Base-by-base conservation (phyloP, 2,888 invertebrate species). In the Tolmerus cingulatus region DNA sequence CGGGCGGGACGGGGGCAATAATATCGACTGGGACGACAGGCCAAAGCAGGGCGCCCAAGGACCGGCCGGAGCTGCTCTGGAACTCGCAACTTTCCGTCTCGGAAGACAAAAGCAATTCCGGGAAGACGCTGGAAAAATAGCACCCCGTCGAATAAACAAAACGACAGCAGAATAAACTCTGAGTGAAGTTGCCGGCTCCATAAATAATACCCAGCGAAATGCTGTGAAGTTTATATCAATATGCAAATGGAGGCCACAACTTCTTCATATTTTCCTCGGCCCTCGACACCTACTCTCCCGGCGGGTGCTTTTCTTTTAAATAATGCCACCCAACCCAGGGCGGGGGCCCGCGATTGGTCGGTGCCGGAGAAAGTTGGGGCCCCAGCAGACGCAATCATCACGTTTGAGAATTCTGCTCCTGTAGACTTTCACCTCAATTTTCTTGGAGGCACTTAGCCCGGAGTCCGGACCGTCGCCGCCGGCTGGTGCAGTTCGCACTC, bases 151-250 rank as follows among this genome's bases (percentile, higher is more conserved):
- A 79, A 79, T 78, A 79, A 79, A 82, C 55, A 82, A 82, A 82
- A 82, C 66, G 82, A 82, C 82, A 57, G 30, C 66, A 82, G 82
- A 82, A 82, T 82, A 81, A 51, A 81, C 81, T 81, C 55, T 81
- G 81, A 55, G 27, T 81, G 82, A 82, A 82, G 57, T 82, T 57
- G 57, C 66, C 37, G 82, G 82, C 55, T 74, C 34, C 85, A 74
- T 85, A 85, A 85, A 85, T 85, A 85, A 85, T 46, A 85, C 43
- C 46, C 9, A 57, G 79, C 46, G 85, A 85, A 85, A 85, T 85
- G 43, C 46, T 85, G 74, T 74, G 46, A 85, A 85, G 30, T 85
- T 85, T 85, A 30, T 74, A 85, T 85, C 85, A 85, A 85, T 85
- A 85, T 85, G 85, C 85, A 85, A 85, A 85, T 85, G 23, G 74